Evolutionary conservation across 2,888 invertebrate species (phyloP), one percentile per base, ranked within the genome.

Genomic region (Willowsia nigromaculata): DNA sequence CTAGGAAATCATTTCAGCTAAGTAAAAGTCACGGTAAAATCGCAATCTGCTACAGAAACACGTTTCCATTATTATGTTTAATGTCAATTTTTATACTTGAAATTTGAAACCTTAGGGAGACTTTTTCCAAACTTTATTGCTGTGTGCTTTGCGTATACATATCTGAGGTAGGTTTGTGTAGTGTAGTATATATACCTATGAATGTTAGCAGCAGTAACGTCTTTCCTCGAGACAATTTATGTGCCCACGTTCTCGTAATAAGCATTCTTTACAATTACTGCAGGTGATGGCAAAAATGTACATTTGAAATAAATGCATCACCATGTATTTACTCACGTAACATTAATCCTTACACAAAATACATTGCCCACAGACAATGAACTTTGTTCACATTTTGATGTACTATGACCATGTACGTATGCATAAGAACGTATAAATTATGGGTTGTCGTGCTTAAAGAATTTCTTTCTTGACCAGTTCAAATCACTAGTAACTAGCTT

Each of bases 291-390:
- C 3, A 56, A 65, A 65, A 30, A 65, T 27, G 27, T 27, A 1
- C 9, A 65, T 13, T 18, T 65, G 37, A 65, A 65, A 65, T 37
- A 18, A 37, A 33, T n/a, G 33, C 15, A 65, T 33, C 5, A 71
- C 68, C 37, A 71, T 43, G n/a, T 18, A 18, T 43, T 22, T 22
- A 22, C 43, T 40, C 76, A 68, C 59, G 59, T n/a, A n/a, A n/a
- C n/a, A n/a, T n/a, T n/a, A n/a, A n/a, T n/a, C n/a, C n/a, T n/a
- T n/a, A n/a, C n/a, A n/a, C n/a, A n/a, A n/a, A 37, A 50, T 85
- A 65, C 78, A 86, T 86, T 65, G 85, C 85, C 85, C 30, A 86
- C 62, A 86, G 85, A 86, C 85, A 80, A 25, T 86, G 85, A 86
- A 86, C 85, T 86, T 86, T 86, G 78, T 53, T 86, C 76, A 62